Conservation (phyloP, 1,140 invertebrate genomes). For the Ptiloglossa arizonensis region DNA sequence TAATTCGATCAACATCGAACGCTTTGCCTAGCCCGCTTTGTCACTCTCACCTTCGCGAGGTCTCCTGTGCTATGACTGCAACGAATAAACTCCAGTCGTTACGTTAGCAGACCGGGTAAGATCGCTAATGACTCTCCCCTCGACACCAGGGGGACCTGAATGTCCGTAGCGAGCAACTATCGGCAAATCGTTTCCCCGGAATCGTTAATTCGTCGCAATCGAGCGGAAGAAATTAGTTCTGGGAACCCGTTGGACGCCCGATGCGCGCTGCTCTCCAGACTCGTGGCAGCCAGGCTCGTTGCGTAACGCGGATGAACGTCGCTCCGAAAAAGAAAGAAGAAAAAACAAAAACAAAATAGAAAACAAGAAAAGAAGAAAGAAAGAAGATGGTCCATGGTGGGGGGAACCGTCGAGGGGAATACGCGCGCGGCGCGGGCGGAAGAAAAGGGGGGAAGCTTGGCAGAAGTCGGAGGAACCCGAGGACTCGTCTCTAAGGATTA, state of each 20-base stretch:
- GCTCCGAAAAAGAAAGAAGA: slow-evolving; percentile 2
- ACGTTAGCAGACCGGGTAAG: too few species aligned
- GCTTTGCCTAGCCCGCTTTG: too few species aligned
- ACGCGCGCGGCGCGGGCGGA: neutral
- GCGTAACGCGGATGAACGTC: slow-evolving; percentile 46
- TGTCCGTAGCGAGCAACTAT: neutral
- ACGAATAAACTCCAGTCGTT: too few species aligned
- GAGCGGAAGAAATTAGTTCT: slow-evolving; percentile 27
- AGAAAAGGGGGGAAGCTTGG: too few species aligned
- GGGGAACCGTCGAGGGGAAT: neutral
- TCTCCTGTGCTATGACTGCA: too few species aligned
- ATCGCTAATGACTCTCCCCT: too few species aligned
- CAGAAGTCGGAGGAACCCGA: slow-evolving; percentile 4
- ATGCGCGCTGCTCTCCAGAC: slow-evolving; percentile 3
- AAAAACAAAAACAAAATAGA: too few species aligned
- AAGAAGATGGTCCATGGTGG: too few species aligned
- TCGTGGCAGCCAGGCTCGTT: neutral
- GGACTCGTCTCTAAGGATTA: slow-evolving; percentile 54
- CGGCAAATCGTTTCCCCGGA: slow-evolving; percentile 26
- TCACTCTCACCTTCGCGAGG: too few species aligned
- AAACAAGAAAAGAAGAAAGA: too few species aligned
- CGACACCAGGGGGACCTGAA: neutral
- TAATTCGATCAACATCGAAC: too few species aligned
- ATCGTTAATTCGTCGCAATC: slow-evolving; percentile 35
- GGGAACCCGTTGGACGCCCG: slow-evolving; percentile 4